Conservation (phyloP, 2,113 vertebrate genomes). For the Catharus minimus region DNA sequence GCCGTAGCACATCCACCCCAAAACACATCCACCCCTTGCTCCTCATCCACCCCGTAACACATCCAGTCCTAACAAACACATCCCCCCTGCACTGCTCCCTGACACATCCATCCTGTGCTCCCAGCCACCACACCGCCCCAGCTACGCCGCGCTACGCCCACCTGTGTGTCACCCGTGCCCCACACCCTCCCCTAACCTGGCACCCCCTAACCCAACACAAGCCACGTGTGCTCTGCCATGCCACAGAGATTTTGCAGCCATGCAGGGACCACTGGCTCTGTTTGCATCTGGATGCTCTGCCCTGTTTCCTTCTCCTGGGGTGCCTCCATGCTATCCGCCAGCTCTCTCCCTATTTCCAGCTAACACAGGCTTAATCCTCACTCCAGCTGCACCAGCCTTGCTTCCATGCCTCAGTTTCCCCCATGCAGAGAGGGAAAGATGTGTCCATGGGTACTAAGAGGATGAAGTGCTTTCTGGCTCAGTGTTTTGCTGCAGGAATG, state of each 20-base stretch:
- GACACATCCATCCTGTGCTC: fast-evolving
- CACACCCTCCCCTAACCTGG: fast-evolving
- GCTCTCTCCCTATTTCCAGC: background rate
- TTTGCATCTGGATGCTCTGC: background rate
- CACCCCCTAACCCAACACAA: fast-evolving
- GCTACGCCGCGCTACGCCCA: fast-evolving
- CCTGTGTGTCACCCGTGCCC: fast-evolving
- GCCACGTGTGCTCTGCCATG: fast-evolving
- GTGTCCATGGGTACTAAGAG: too few relatives aligned
- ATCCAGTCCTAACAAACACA: background rate
- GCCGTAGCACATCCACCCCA: background rate
- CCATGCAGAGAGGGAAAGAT: background rate
- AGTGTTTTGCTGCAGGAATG: background rate
- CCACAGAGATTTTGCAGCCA: background rate
- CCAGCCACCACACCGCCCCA: background rate
- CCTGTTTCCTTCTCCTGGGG: fast-evolving
- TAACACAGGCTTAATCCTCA: background rate
- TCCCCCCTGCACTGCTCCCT: background rate
- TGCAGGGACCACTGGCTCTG: background rate
- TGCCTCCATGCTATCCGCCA: background rate
- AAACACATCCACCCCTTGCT: background rate
- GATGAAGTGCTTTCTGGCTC: background rate
- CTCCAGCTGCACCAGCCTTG: background rate
- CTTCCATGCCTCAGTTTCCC: background rate
- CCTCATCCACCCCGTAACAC: background rate